Evolutionary conservation across 2,797 vertebrate genomes (phyloP), one percentile per base, ranked within the genome.

Genomic region (Thalassophryne amazonica): DNA sequence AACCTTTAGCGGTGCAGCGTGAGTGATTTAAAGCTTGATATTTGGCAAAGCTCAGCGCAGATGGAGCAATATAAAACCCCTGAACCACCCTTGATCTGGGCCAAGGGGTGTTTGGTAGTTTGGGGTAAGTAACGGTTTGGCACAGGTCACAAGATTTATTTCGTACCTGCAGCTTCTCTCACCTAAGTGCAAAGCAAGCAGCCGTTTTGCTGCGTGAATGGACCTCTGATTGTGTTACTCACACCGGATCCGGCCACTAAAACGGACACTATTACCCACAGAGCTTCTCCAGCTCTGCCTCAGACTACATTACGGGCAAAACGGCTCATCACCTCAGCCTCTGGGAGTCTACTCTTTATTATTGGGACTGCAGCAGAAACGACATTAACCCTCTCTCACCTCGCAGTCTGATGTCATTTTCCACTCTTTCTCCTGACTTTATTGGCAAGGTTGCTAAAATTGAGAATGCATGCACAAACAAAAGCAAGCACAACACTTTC

Each of bases 91-190:
- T n/a, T n/a, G n/a, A n/a, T n/a, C n/a, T n/a, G n/a, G n/a, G n/a
- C n/a, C n/a, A n/a, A n/a, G n/a, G n/a, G n/a, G n/a, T n/a, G n/a
- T n/a, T n/a, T n/a, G n/a, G n/a, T n/a, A n/a, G n/a, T n/a, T n/a
- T n/a, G n/a, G n/a, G n/a, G n/a, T n/a, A n/a, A n/a, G n/a, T n/a
- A n/a, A n/a, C n/a, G n/a, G n/a, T n/a, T 14, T 23, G 38, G 33
- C 27, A 17, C 29, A 33, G 41, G 52, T 39, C 41, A 43, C 27
- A 19, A 38, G 33, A n/a, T 39, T 45, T 60, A 33, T 41, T 51
- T 60, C 70, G 50, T 57, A 15, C 13, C 13, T 37, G 33, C 71
- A 63, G 57, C 69, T 66, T 69, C 60, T 48, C n/a, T n/a, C n/a
- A 43, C 37, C 13, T 43, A 35, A 22, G 42, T 4, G 0, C n/a